These are phyloP conservation scores for Heliconius cydno DNA, from an alignment of 2,888 invertebrate genomes.

Conservation along the genomic window DNA sequence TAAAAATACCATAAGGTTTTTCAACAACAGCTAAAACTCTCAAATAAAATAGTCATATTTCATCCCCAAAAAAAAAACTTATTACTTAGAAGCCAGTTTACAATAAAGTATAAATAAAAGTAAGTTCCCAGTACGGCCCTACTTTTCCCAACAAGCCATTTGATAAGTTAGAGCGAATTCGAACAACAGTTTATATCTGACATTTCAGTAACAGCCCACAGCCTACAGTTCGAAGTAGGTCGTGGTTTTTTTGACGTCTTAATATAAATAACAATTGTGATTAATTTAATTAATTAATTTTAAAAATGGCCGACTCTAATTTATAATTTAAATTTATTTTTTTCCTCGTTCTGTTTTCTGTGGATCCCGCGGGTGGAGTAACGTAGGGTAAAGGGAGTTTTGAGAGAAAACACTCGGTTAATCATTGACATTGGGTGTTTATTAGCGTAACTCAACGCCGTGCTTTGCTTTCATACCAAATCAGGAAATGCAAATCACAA, in stretches of 20 bases:
- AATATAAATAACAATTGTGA: background rate
- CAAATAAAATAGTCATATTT: background rate
- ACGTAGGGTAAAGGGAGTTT: no score
- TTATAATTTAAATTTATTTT: background rate
- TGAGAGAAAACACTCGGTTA: no score
- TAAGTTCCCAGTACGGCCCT: constrained; percentile 18
- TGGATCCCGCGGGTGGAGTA: background rate
- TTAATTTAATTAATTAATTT: background rate
- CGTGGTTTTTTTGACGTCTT: constrained; percentile 19
- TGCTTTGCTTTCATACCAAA: no score
- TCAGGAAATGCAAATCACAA: no score
- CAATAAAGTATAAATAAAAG: constrained; percentile 20
- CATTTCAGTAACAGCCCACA: constrained; percentile 25
- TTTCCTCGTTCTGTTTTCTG: accelerated
- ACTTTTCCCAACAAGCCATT: constrained; percentile 31
- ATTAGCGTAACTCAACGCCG: no score
- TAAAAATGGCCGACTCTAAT: background rate
- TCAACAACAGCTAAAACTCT: background rate
- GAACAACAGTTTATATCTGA: constrained; percentile 27
- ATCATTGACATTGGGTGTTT: no score
- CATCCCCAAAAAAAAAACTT: background rate
- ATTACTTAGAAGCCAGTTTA: constrained; percentile 7
- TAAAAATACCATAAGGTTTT: background rate
- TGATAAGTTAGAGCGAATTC: constrained; percentile 28
- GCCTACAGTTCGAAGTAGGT: constrained; percentile 14